Evolutionary conservation across 2,797 vertebrate genomes (phyloP).

Genomic region (Epinephelus coioides): DNA sequence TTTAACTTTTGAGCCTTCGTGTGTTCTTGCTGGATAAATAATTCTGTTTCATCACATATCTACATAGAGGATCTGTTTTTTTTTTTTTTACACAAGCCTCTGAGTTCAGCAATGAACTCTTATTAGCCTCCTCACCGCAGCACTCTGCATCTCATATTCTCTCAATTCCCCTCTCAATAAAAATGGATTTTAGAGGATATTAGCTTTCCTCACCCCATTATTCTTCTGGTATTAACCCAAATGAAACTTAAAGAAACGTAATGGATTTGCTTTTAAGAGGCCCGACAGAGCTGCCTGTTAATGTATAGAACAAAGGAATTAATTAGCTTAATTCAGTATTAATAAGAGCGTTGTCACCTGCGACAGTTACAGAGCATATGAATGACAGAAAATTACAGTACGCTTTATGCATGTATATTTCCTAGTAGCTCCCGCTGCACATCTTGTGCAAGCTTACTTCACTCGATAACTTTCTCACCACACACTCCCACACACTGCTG

Average conservation of each 20-base stretch:
- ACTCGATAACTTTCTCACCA: constrained; percentile 63
- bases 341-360: constrained; percentile 14
- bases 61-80: constrained; percentile 58
- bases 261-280: constrained; percentile 42
- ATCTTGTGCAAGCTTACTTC: constrained; percentile 49
- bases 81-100: constrained; percentile 38
- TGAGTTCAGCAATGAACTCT: constrained; percentile 69
- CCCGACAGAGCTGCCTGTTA: background rate
- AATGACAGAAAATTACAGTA: constrained; percentile 17
- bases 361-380: constrained; percentile 13
- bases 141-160: constrained; percentile 69
- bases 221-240: constrained; percentile 55
- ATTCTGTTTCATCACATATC: constrained; percentile 77
- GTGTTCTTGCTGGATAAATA: constrained; percentile 70
- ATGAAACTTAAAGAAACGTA: constrained; percentile 52
- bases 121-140: constrained; percentile 70
- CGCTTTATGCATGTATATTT: constrained; percentile 18
- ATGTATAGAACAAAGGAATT: constrained; percentile 18
- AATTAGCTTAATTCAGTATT: constrained; percentile 6
- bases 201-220: constrained; percentile 60
- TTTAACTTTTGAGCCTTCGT: constrained; percentile 51
- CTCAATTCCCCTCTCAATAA: constrained; percentile 71
- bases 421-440: constrained; percentile 36
- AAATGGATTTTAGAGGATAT: constrained; percentile 74
- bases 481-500: constrained; percentile 66